Base-by-base conservation (phyloP, 2,113 vertebrate species). In the Silurus meridionalis region DNA sequence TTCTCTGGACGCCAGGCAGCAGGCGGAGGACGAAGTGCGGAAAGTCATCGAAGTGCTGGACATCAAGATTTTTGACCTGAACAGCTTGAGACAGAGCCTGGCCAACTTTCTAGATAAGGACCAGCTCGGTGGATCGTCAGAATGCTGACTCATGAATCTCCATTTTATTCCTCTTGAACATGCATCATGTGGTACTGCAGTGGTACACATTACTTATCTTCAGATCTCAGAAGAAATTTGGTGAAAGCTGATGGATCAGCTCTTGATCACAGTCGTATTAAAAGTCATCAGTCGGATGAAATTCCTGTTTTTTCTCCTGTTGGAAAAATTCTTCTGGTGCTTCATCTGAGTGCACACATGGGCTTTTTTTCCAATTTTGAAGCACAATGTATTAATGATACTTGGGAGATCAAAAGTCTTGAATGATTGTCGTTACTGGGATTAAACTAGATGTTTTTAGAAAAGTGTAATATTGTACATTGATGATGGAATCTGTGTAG, bases 21-120 rank as follows among this genome's bases (percentile, higher is more conserved):
- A 94, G 71, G 89, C 95, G 0, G 94, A 95, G 69, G 90, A n/a
- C 0, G 97, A 98, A 86, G 95, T 98, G 75, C 91, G 90, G 85
- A 95, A 92, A 57, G 94, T 96, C 6, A 95, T 97, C 0, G 94
- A 97, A 72, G 93, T 96, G 53, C 94, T 99, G 89, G 98, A 99
- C 0, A 92, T 96, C 87, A 97, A 99, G 93, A 95, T 99, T 61
- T 95, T 95, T 0, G 97, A 99, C 93, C 95, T 99, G 84, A 96
- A 94, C 0, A 96, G 97, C 92, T 93, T 99, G 61, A 93, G 97
- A 3, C 96, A 96, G 89, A 97, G 95, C 85, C 91, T 99, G 67
- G 96, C 96, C 55, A 96, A 97, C 86, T 95, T 99, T 85, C 87
- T 97, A 0, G 96, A 97, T 88, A 94, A 95, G 87, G 94, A 94